A percentile compares a stretch with the other conserved stretches of the same genome.
phyloP scores from a whole-genome alignment of 2,888 invertebrate genomes.

The Agrochola macilenta region DNA sequence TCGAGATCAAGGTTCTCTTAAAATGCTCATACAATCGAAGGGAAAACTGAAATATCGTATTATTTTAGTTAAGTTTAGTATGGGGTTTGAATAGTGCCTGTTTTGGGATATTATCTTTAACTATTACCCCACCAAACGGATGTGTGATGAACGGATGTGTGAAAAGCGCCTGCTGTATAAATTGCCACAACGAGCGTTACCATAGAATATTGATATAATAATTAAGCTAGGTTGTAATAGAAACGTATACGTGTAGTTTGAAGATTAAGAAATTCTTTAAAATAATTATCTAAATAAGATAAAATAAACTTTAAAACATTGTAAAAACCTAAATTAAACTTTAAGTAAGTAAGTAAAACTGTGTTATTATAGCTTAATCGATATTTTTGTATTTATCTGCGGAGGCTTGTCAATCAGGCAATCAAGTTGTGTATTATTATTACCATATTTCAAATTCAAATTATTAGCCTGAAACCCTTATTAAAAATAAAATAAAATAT shows the following conservation, averaged over 20 bases:
- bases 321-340: neutral
- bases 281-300: neutral
- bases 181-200: slow-evolving; percentile 4
- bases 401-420: neutral
- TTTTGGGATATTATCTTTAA: neutral
- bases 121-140: neutral
- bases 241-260: neutral
- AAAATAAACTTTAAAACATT: neutral
- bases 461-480: neutral
- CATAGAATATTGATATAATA: neutral
- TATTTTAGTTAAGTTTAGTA: neutral
- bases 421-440: neutral
- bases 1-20: neutral
- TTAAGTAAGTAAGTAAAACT: neutral
- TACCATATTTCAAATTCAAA: too few species aligned
- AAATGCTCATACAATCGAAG: neutral
- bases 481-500: too few species aligned
- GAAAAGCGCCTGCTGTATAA: slow-evolving; percentile 16
- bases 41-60: neutral
- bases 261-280: neutral
- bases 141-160: too few species aligned
- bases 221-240: neutral
- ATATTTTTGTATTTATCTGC: neutral
- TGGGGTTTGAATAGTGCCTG: neutral
- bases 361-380: too few species aligned